A percentile compares a stretch with the other conserved stretches of the same genome.
Conservation (phyloP, 2,113 vertebrate genomes). For the Colistium nudipinnis region DNA sequence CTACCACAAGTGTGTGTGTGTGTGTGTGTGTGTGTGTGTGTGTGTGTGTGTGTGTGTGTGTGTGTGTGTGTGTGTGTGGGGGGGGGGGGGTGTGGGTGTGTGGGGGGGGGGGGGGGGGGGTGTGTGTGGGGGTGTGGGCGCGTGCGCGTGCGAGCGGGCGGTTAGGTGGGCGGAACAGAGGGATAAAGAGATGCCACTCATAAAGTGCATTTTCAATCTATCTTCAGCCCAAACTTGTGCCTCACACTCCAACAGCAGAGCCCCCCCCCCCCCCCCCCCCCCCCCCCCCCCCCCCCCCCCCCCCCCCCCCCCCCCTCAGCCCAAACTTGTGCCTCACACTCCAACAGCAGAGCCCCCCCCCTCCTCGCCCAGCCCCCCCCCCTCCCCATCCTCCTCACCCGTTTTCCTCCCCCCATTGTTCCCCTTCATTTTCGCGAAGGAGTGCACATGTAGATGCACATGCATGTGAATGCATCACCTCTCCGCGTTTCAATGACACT, state of each 20-base stretch:
- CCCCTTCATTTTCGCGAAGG: constrained; percentile 57
- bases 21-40: constrained; percentile 3
- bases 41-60: not conserved
- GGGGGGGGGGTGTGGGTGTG: constrained; percentile 30
- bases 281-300: constrained; percentile 3
- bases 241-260: constrained; percentile 15
- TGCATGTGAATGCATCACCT: constrained; percentile 64
- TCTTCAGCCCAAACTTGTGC: constrained; percentile 42
- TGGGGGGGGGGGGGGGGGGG: too few relatives aligned
- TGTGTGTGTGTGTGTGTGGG: constrained; percentile 32
- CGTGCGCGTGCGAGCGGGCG: not conserved
- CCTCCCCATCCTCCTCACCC: constrained; percentile 11
- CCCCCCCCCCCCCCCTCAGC: constrained; percentile 37
- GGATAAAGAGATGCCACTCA: constrained; percentile 35
- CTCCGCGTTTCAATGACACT: constrained; percentile 47
- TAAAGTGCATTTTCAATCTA: constrained; percentile 58
- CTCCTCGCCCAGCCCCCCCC: too few relatives aligned
- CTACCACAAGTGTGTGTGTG: constrained; percentile 35
- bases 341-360: constrained; percentile 9
- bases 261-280: constrained; percentile 7
- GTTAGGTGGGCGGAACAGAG: constrained; percentile 35
- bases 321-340: constrained; percentile 29
- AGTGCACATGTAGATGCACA: constrained; percentile 55
- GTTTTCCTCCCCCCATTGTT: constrained; percentile 9
- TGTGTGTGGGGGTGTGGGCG: not conserved